Conservation (phyloP, 2,113 vertebrate genomes). For the Octodon degus region DNA sequence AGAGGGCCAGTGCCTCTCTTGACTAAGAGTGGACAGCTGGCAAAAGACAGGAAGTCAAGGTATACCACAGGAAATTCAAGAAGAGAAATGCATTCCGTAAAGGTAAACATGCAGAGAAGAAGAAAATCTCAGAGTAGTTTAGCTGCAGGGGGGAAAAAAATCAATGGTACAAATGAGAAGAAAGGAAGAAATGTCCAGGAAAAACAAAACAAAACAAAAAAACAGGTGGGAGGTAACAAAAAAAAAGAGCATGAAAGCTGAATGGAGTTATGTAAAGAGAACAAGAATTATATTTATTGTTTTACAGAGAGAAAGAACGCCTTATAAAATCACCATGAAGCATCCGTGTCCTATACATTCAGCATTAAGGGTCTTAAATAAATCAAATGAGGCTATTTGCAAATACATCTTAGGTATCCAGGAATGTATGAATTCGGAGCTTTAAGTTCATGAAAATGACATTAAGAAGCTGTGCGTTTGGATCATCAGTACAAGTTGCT, state of each 20-base stretch:
- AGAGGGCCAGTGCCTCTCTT: constrained; percentile 36
- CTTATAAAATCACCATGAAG: neutral
- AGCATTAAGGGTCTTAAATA: neutral
- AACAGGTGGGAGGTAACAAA: neutral
- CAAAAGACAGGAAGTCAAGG: constrained; percentile 40
- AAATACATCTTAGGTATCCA: neutral
- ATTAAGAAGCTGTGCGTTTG: neutral
- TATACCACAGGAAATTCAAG: constrained; percentile 20
- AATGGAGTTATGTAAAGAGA: neutral
- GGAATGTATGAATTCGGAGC: constrained; percentile 19
- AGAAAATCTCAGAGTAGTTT: neutral
- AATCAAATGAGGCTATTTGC: constrained; percentile 35
- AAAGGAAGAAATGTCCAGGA: neutral
- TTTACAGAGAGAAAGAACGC: constrained; percentile 3
- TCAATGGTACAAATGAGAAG: neutral
- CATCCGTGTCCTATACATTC: neutral
- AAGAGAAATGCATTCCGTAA: constrained; percentile 8
- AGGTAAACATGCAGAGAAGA: neutral
- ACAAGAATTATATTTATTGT: neutral
- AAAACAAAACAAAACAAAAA: neutral
- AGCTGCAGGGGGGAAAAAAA: neutral
- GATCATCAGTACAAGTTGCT: neutral
- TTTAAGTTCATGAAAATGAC: constrained; percentile 40
- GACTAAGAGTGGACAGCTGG: constrained; percentile 47
- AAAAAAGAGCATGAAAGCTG: neutral